These are phyloP conservation scores for Eleutherodactylus coqui DNA, from an alignment of 2,797 vertebrate genomes.

Conservation along the genomic window DNA sequence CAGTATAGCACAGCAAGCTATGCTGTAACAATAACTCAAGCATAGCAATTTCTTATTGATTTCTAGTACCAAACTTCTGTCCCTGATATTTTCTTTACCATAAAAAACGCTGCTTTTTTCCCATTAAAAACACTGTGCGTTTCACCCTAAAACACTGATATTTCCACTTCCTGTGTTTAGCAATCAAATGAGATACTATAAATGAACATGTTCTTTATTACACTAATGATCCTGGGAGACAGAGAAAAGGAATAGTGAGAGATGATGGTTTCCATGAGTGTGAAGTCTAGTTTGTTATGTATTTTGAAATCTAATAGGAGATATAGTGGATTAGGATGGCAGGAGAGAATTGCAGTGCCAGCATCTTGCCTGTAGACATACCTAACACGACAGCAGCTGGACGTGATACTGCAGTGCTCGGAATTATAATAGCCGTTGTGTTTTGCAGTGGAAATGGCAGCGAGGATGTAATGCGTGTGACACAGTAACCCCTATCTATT, in stretches of 20 bases:
- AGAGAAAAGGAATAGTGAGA: background rate
- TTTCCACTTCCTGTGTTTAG: background rate
- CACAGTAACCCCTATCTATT: background rate
- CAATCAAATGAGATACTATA: background rate
- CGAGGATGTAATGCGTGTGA: background rate
- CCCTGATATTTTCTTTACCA: too few relatives aligned
- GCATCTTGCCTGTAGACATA: slow-evolving; percentile 37
- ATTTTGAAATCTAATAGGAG: slow-evolving; percentile 11
- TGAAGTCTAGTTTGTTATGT: background rate
- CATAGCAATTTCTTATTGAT: too few relatives aligned
- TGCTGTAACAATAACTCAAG: too few relatives aligned
- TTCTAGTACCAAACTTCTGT: too few relatives aligned
- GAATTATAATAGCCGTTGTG: slow-evolving; percentile 32
- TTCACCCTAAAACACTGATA: background rate
- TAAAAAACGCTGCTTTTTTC: background rate
- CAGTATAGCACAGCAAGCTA: too few relatives aligned
- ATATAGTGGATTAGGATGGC: background rate
- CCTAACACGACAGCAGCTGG: slow-evolving; percentile 45
- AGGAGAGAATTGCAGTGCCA: background rate
- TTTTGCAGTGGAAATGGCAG: slow-evolving; percentile 26
- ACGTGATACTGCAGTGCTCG: slow-evolving; percentile 54
- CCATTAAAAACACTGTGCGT: too few relatives aligned
- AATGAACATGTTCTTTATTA: background rate
- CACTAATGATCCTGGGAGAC: background rate
- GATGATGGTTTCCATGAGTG: background rate